phyloP scores from a whole-genome alignment of 2,113 vertebrate species.

The Pampusana beccarii region DNA sequence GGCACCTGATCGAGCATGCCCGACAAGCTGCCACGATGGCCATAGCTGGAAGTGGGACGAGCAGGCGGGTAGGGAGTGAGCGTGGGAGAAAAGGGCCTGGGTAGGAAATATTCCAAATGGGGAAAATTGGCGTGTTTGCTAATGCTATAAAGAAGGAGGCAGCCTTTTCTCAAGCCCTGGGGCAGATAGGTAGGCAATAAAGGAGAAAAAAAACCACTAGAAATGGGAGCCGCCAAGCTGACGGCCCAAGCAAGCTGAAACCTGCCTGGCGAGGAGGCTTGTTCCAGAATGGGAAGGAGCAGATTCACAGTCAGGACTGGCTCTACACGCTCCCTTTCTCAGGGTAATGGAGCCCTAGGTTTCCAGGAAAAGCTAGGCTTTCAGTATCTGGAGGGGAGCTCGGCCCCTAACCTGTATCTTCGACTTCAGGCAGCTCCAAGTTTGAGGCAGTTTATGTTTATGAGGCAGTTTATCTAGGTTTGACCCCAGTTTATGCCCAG shows the following conservation, averaged over 20 bases:
- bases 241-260: slow-evolving; percentile 52
- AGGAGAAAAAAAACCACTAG: slow-evolving; percentile 21
- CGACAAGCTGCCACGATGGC: not conserved
- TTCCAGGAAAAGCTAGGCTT: not conserved
- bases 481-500: not conserved
- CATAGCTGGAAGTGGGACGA: not conserved
- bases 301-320: slow-evolving; percentile 7
- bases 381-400: not conserved
- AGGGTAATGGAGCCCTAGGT: not conserved
- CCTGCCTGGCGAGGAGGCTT: slow-evolving; percentile 29
- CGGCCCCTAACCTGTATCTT: not conserved
- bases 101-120: slow-evolving; percentile 8
- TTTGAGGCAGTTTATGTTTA: not conserved
- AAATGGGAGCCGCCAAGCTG: slow-evolving; percentile 20
- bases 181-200: slow-evolving; percentile 36
- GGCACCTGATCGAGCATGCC: not conserved
- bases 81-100: slow-evolving; percentile 37
- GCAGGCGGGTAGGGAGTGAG: not conserved
- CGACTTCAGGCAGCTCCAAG: not conserved
- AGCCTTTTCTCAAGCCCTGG: slow-evolving; percentile 46
- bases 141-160: slow-evolving; percentile 17
- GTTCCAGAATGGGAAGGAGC: slow-evolving; percentile 23
- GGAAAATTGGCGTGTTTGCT: slow-evolving; percentile 10
- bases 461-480: not conserved
- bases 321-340: not conserved